Evolutionary conservation across 2,797 vertebrate genomes (phyloP), one percentile per base, ranked within the genome.

Genomic region (Dendrocincla tyrannina): DNA sequence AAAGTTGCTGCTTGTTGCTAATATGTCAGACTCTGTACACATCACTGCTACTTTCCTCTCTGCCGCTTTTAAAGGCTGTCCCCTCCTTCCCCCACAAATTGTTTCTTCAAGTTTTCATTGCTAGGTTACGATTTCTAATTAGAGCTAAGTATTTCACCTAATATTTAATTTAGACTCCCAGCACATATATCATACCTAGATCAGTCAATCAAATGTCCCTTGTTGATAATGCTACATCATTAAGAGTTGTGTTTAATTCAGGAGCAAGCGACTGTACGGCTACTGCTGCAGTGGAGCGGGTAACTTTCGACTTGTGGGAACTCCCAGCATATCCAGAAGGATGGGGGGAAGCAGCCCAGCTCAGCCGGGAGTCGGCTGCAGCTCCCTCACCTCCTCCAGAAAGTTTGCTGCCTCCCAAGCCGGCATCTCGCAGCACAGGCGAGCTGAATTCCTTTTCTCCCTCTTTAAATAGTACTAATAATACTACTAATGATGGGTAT

Each of bases 161-260:
- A 94, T 96, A 95, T 96, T 96, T 97, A 95, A 96, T 97, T 97
- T 97, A 96, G 92, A 93, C 89, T 78, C 95, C 92, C 89, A 93
- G 86, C 88, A 92, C 86, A 93, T 95, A 94, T 95, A 97, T 97
- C 95, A 96, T 97, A 93, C 93, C 92, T 94, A 94, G 91, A 97
- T 97, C 96, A 97, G 93, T 97, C 96, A 97, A 96, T 96, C 96
- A 97, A 96, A 74, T 87, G 96, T 97, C 96, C 96, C 95, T 95
- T 97, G 94, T 79, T 96, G 95, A 96, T 93, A 96, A 95, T 67
- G 95, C 91, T 87, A 93, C 94, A 94, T 94, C 95, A 95, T 95
- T 94, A 97, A 81, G 90, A 93, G 88, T 96, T 95, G 88, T 95
- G 86, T 93, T 95, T 95, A 92, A 96, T 96, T 91, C 95, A 92